A percentile compares a stretch with the other conserved stretches of the same genome.
Conservation (phyloP, 2,113 vertebrate genomes). For the Paradisaea rubra region DNA sequence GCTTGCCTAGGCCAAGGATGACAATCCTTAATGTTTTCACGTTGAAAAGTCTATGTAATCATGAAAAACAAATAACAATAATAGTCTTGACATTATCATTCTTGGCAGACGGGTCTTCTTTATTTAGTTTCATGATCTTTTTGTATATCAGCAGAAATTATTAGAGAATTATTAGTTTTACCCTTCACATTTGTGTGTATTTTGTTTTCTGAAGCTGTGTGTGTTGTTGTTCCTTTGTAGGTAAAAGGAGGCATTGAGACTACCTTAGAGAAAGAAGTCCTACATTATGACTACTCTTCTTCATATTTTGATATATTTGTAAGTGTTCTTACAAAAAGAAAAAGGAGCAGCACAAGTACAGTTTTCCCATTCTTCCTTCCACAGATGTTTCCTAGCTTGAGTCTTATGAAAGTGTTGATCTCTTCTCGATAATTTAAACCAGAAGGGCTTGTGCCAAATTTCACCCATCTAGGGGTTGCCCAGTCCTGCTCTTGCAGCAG, state of each 20-base stretch:
- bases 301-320: constrained; percentile 99
- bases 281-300: constrained; percentile 86
- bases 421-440: background rate
- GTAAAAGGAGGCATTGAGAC: constrained; percentile 85
- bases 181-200: background rate
- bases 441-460: background rate
- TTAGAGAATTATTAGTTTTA: background rate
- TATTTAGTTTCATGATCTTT: background rate
- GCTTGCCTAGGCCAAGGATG: background rate
- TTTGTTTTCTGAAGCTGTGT: background rate
- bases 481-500: background rate
- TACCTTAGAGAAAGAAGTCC: constrained; percentile 85
- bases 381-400: background rate
- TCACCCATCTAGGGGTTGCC: background rate
- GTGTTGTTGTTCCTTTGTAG: constrained; percentile 61
- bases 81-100: background rate
- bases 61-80: background rate
- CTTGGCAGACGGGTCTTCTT: background rate
- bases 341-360: background rate
- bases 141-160: background rate
- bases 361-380: background rate
- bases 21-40: background rate
- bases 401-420: background rate
- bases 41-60: background rate
- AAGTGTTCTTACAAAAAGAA: constrained; percentile 61